phyloP scores from a whole-genome alignment of 2,113 vertebrate species.

The Melanostigma gelatinosum region DNA sequence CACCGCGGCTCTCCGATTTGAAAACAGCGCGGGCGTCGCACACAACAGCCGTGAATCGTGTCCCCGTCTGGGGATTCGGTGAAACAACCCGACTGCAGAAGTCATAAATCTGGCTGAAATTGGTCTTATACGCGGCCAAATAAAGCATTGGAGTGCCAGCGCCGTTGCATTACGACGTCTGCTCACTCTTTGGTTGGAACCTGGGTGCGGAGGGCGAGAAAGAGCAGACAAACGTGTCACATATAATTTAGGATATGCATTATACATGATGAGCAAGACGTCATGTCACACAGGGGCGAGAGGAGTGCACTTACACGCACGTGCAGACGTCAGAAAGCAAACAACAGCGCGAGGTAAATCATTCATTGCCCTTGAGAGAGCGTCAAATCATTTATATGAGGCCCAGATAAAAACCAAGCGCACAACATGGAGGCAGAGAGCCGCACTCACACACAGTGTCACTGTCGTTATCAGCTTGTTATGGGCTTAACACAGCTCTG shows the following conservation, averaged over 20 bases:
- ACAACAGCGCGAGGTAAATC: conserved; percentile 66
- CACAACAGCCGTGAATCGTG: conserved; percentile 68
- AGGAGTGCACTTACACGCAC: conserved; percentile 4
- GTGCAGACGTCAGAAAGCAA: conserved; percentile 22
- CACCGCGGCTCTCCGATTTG: conserved; percentile 45
- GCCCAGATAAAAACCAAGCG: conserved; percentile 31
- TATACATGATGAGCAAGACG: conserved; percentile 72
- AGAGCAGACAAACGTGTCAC: conserved; percentile 59
- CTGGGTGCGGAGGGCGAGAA: no score
- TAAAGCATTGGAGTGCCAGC: conserved; percentile 65
- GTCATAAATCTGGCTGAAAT: conserved; percentile 81
- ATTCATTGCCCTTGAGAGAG: conserved; percentile 65
- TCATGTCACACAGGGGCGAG: conserved; percentile 50
- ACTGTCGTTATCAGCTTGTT: conserved; percentile 38
- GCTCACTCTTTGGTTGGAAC: conserved; percentile 33
- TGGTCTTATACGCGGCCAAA: conserved; percentile 73
- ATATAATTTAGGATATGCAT: conserved; percentile 75
- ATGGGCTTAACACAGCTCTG: conserved; percentile 31
- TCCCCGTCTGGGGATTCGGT: conserved; percentile 70
- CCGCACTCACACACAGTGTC: conserved; percentile 23
- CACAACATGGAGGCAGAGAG: conserved; percentile 38
- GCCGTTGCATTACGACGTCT: conserved; percentile 58
- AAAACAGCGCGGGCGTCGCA: conserved; percentile 70
- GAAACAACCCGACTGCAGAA: conserved; percentile 69
- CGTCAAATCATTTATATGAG: conserved; percentile 62